Conservation (phyloP, 92 coral and sea anemone species). For the Galaxea fascicularis region DNA sequence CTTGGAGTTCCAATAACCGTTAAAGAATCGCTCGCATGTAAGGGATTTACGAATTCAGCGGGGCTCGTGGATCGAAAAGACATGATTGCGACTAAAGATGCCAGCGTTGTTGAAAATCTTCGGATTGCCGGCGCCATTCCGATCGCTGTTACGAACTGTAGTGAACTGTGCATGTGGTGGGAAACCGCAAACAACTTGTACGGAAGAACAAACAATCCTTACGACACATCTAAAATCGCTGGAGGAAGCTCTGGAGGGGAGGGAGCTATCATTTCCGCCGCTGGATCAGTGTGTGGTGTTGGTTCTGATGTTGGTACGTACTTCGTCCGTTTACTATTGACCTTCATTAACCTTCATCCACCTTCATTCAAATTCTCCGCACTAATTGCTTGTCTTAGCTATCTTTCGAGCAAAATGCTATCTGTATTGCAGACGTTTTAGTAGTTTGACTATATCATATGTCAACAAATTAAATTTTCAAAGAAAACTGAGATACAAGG, state of each 20-base stretch:
- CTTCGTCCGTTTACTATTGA: neutral
- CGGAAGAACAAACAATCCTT: slow-evolving; percentile 85
- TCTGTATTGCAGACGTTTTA: too few species aligned
- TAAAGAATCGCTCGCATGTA: slow-evolving; percentile 80
- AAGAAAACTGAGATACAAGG: too few species aligned
- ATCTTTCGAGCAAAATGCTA: too few species aligned
- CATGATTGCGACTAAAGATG: slow-evolving; percentile 66
- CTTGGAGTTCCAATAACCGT: slow-evolving; percentile 87
- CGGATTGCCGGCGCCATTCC: slow-evolving; percentile 83
- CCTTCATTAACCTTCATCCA: too few species aligned
- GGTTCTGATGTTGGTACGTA: slow-evolving; percentile 90
- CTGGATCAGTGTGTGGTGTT: slow-evolving; percentile 86
- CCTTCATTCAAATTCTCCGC: neutral
- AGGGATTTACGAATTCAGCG: slow-evolving; percentile 76
- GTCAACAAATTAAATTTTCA: too few species aligned
- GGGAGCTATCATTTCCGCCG: slow-evolving; percentile 85
- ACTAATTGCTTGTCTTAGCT: neutral
- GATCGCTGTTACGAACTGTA: slow-evolving; percentile 88
- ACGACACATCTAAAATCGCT: slow-evolving; percentile 77
- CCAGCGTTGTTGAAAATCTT: slow-evolving; percentile 75
- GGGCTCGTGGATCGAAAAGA: slow-evolving; percentile 81
- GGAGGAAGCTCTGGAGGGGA: slow-evolving; percentile 93
- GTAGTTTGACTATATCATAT: too few species aligned
- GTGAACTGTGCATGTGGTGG: slow-evolving; percentile 96
- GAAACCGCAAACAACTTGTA: slow-evolving; percentile 83